These are phyloP conservation scores for Pycnomerus fuliginosus DNA, from an alignment of 2,888 invertebrate genomes.

Conservation along the genomic window DNA sequence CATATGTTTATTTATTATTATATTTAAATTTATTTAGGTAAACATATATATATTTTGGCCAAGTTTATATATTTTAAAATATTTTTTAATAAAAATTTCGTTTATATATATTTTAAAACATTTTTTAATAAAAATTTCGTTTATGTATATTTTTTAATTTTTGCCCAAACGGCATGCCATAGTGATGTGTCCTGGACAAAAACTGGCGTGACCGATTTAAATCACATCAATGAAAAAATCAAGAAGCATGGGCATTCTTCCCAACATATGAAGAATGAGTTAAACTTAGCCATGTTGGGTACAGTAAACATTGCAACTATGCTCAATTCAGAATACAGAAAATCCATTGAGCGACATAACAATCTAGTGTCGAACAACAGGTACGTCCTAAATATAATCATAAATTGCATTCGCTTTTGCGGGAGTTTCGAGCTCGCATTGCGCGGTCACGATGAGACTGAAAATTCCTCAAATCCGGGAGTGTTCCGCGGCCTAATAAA, in stretches of 20 bases:
- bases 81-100: too few species aligned
- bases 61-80: too few species aligned
- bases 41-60: too few species aligned
- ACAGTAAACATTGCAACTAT: slow-evolving; percentile 15
- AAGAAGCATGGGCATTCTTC: neutral
- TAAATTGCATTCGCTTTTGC: slow-evolving; percentile 42
- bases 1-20: too few species aligned
- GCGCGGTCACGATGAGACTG: slow-evolving; percentile 37
- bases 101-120: too few species aligned
- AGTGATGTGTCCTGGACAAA: neutral
- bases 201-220: neutral
- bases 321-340: slow-evolving; percentile 15
- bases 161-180: too few species aligned
- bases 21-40: too few species aligned
- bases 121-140: too few species aligned
- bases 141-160: too few species aligned
- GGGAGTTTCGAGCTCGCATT: slow-evolving; percentile 40
- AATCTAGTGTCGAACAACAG: slow-evolving; percentile 22
- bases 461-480: slow-evolving; percentile 29
- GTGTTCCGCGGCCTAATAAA: too few species aligned
- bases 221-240: too few species aligned
- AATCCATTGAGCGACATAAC: slow-evolving; percentile 19
- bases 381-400: slow-evolving; percentile 31
- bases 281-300: slow-evolving; percentile 13
- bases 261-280: slow-evolving; percentile 12